Conservation (phyloP, 2,888 invertebrate genomes). For the Nomada fucata region DNA sequence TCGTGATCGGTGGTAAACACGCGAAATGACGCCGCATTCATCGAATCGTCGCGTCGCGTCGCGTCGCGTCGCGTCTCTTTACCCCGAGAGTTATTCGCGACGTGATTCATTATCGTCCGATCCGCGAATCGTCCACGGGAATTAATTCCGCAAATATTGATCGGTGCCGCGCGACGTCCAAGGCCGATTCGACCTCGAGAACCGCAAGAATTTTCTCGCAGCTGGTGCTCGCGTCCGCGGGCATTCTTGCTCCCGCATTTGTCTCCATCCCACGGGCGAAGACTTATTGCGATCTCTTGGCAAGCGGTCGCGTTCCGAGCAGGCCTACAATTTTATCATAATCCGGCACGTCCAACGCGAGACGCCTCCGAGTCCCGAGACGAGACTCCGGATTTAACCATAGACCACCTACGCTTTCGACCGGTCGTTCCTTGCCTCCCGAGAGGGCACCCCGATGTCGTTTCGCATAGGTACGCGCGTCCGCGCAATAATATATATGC, state of each 20-base stretch:
- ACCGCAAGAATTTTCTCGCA: conserved; percentile 14
- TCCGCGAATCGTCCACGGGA: conserved; percentile 54
- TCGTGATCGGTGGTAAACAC: neutral
- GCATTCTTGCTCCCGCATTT: conserved; percentile 61
- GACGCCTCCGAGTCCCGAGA: conserved; percentile 39
- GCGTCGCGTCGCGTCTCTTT: conserved; percentile 1
- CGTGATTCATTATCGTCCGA: conserved; percentile 23
- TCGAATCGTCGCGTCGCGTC: neutral
- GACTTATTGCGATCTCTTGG: conserved; percentile 66
- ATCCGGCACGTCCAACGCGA: conserved; percentile 38
- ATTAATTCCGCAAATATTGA: conserved; percentile 77
- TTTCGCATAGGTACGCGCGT: neutral
- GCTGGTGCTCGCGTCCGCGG: neutral
- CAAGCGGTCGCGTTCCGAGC: conserved; percentile 46
- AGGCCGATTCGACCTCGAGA: conserved; percentile 57
- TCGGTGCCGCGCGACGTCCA: conserved; percentile 69
- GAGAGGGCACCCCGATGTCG: neutral
- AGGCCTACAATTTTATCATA: conserved; percentile 48
- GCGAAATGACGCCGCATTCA: neutral
- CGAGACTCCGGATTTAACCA: conserved; percentile 51
- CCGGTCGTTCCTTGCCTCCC: neutral
- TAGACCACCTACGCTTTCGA: conserved; percentile 44
- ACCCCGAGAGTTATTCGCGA: conserved; percentile 8
- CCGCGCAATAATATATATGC: no score
- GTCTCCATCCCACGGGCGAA: conserved; percentile 69